Evolutionary conservation across 2,113 vertebrate genomes (phyloP), one percentile per base, ranked within the genome.

Genomic region (Danionella cerebrum): DNA sequence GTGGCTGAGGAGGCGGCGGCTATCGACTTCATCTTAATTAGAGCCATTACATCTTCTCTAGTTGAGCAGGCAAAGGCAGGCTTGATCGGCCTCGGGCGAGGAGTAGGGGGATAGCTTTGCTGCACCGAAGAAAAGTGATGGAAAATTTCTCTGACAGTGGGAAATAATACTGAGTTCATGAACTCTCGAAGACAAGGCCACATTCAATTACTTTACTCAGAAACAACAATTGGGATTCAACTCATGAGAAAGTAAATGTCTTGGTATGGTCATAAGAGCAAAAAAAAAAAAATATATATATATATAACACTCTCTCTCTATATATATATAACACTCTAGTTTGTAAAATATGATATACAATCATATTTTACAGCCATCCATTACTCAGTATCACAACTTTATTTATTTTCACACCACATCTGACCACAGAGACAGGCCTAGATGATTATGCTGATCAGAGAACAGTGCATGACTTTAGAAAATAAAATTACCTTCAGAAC

Each of bases 1-100:
- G 71, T 35, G 71, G 63, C 62, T 19, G 27, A 53, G 36, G 39
- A 65, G 36, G 66, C 29, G 36, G 66, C 29, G 39, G 59, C 65
- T 52, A 72, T 71, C 68, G 72, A 58, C 24, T 51, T 59, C 21
- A 48, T 45, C 75, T 79, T 80, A 78, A 80, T 81, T 73, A 71
- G 59, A 27, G 41, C 55, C 39, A 77, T 81, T 74, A 76, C 72
- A 71, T 57, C 57, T 59, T 57, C 3, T 65, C 35, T 22, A 42
- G 25, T 45, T 72, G 55, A 73, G 67, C 78, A 14, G 48, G 5
- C 22, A 33, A 2, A 14, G 48, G 5, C 22, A 33, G 2, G n/a
- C 35, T 69, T n/a, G 41, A 38, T 31, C 13, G 11, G 13, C 33
- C 14, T 47, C 4, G 35, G 16, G 31, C 25, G n/a, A 22, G 13